Base-by-base conservation (phyloP, 2,797 vertebrate genomes). In the Danio jaintianensis region DNA sequence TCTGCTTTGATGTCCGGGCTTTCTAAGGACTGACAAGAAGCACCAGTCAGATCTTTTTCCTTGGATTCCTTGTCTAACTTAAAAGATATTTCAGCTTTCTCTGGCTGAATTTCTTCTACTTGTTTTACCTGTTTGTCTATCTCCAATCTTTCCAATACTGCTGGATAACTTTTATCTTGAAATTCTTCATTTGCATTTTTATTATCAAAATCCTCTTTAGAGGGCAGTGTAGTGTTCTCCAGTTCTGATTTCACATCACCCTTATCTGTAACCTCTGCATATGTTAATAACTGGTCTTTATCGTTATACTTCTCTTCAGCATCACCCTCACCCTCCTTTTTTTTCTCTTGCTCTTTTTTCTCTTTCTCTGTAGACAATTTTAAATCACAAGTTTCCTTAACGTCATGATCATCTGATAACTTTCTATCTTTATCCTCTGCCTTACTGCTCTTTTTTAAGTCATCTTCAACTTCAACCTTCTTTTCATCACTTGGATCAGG, bases 371-470 rank as follows among this genome's bases (percentile, higher is more conserved):
- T 66, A 45, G 69, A 29, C 4, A 76, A 74, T 86, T 93, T 91
- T 76, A 86, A 86, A 62, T 91, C 92, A 83, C 86, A 87, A 53
- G 91, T 91, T 47, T 89, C 89, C 50, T 87, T 90, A 68, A 75
- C 4, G 4, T 89, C 85, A 40, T 86, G 90, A 48, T 94, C 94
- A 15, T 95, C 94, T 4, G 93, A 88, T 77, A 94, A 94, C 1
- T 78, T 89, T 84, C 89, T 93, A 70, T 96, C 94, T 74, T 85
- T 89, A 82, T 94, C 93, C 75, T 95, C 91, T 47, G 89, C 87
- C 66, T 82, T 59, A 75, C 29, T 78, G 47, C 84, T 85, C n/a
- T 87, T 90, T 84, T 92, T 89, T 75, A 83, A 18, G 67, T 89
- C 85, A n/a, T 86, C 82, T 16, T 89, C 79, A 86, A 86, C 86